phyloP scores from a whole-genome alignment of 2,888 invertebrate genomes.

The Trichopria drosophilae region DNA sequence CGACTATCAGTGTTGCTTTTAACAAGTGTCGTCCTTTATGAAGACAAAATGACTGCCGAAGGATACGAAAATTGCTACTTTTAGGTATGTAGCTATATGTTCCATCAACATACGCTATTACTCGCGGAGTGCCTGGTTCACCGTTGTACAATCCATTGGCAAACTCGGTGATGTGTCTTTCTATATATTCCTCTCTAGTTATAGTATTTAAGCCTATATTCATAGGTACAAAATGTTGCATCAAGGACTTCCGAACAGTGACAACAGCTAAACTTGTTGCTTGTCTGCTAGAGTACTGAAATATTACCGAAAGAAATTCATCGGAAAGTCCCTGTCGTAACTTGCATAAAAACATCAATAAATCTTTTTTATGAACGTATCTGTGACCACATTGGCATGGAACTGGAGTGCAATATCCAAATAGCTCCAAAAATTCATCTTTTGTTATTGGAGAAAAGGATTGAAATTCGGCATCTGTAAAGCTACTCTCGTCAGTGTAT shows the following conservation, averaged over 20 bases:
- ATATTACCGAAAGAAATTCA: slow-evolving; percentile 22
- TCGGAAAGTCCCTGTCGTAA: slow-evolving; percentile 16
- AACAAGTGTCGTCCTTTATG: slow-evolving; percentile 17
- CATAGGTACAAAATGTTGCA: slow-evolving; percentile 15
- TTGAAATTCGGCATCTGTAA: slow-evolving; percentile 25
- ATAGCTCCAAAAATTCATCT: slow-evolving; percentile 8
- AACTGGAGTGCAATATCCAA: too few species aligned
- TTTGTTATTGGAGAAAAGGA: slow-evolving; percentile 21
- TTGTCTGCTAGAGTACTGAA: slow-evolving; percentile 15
- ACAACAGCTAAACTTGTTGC: slow-evolving; percentile 3
- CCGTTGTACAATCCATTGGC: slow-evolving; percentile 19
- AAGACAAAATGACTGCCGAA: slow-evolving; percentile 15
- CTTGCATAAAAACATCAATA: slow-evolving; percentile 22
- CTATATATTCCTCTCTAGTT: slow-evolving; percentile 12
- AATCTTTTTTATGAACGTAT: slow-evolving; percentile 11
- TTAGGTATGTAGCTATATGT: slow-evolving; percentile 19
- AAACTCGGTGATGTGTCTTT: slow-evolving; percentile 16
- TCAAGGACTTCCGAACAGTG: slow-evolving; percentile 10
- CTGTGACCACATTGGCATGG: not conserved
- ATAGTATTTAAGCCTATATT: slow-evolving; percentile 22
- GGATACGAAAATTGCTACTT: slow-evolving; percentile 10
- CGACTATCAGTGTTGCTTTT: slow-evolving; percentile 25
- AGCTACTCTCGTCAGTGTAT: too few species aligned
- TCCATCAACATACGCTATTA: slow-evolving; percentile 16
- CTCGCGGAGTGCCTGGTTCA: slow-evolving; percentile 2